phyloP scores from a whole-genome alignment of 2,113 vertebrate species.

The Crotophaga sulcirostris region DNA sequence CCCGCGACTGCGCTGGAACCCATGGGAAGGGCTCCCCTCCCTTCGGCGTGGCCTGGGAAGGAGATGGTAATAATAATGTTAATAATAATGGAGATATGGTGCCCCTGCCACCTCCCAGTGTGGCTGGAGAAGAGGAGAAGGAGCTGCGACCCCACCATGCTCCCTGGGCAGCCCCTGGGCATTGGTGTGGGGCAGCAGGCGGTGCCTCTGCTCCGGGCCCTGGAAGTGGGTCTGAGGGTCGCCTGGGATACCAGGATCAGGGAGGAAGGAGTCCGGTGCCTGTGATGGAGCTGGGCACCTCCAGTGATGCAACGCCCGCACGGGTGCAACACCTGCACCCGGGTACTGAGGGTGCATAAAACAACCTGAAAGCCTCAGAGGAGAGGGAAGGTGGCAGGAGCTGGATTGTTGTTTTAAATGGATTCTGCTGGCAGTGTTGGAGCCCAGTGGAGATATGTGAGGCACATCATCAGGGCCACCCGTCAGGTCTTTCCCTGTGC shows the following conservation, averaged over 20 bases:
- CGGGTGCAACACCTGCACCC: rapidly evolving
- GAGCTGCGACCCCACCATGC: background rate
- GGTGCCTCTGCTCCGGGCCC: background rate
- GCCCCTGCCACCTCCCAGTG: background rate
- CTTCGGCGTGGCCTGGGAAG: background rate
- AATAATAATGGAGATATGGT: rapidly evolving
- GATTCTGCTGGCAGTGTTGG: rapidly evolving
- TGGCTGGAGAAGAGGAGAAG: background rate
- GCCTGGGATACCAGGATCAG: background rate
- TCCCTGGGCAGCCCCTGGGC: background rate
- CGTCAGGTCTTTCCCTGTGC: background rate
- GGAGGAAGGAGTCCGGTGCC: background rate
- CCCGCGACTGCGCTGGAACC: background rate
- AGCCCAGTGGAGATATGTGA: rapidly evolving
- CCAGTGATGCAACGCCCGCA: background rate
- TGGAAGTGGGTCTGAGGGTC: background rate
- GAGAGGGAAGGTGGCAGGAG: background rate
- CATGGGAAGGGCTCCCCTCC: background rate
- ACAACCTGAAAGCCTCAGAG: background rate
- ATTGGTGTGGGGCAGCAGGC: background rate
- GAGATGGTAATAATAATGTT: background rate
- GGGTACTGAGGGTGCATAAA: rapidly evolving
- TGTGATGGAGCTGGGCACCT: background rate
- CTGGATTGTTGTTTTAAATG: background rate
- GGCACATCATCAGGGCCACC: background rate